Percentiles rank a stretch among this genome's conserved stretches.
These are phyloP conservation scores for Aphidoletes aphidimyza DNA, from an alignment of 2,888 invertebrate species.

Conservation along the genomic window DNA sequence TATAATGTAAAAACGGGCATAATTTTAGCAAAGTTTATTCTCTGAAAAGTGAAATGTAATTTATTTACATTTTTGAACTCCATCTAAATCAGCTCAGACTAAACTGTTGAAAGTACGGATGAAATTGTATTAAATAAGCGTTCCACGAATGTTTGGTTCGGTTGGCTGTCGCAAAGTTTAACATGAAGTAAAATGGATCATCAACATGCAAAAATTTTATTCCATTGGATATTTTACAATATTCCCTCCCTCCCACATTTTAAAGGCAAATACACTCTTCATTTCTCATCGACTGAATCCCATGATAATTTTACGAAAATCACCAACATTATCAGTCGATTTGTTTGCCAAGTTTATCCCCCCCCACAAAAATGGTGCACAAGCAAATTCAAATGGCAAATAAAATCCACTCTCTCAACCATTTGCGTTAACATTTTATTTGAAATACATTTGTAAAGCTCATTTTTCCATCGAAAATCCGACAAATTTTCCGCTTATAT, in stretches of 20 bases:
- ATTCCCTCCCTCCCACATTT: too few species aligned
- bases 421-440: background rate
- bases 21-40: background rate
- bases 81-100: too few species aligned
- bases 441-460: background rate
- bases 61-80: background rate
- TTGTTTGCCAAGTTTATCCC: background rate
- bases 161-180: background rate
- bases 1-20: too few species aligned
- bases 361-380: background rate
- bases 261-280: too few species aligned
- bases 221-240: background rate
- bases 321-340: constrained; percentile 15
- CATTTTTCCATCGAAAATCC: too few species aligned
- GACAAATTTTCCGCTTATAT: too few species aligned
- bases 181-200: background rate
- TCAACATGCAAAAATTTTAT: constrained; percentile 25
- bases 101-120: too few species aligned
- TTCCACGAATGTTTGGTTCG: background rate
- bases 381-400: background rate
- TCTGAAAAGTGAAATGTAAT: background rate
- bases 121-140: background rate
- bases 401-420: too few species aligned
- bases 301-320: constrained; percentile 14
- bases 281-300: background rate